phyloP scores from a whole-genome alignment of 2,888 invertebrate genomes.

The Leptinotarsa rubiginosa region DNA sequence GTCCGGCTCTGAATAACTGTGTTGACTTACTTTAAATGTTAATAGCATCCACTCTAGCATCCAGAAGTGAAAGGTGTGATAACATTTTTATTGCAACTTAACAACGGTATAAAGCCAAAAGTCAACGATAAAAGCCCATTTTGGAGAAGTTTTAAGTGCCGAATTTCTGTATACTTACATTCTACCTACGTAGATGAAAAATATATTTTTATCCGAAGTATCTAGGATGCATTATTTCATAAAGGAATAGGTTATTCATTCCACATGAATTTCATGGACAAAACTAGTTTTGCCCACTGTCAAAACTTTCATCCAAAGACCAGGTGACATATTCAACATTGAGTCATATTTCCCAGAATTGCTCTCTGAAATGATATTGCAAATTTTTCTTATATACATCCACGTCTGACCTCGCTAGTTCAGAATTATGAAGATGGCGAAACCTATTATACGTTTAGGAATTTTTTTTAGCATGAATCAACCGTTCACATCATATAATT shows the following conservation, averaged over 20 bases:
- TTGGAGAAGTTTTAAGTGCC: neutral
- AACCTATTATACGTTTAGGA: too few species aligned
- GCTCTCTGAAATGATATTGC: neutral
- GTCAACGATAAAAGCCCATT: conserved; percentile 6
- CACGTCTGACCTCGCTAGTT: too few species aligned
- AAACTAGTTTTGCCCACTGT: conserved; percentile 1
- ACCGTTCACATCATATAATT: too few species aligned
- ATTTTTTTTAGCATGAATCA: too few species aligned
- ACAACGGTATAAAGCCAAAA: conserved; percentile 18
- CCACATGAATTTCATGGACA: neutral
- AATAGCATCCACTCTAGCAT: neutral
- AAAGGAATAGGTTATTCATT: neutral
- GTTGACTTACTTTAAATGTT: neutral
- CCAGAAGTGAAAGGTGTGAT: conserved; percentile 24
- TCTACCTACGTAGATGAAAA: neutral
- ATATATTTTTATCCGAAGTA: neutral
- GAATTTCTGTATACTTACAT: neutral
- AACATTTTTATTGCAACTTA: conserved; percentile 23
- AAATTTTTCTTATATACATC: too few species aligned
- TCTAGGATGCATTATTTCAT: neutral
- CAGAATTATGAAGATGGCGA: too few species aligned
- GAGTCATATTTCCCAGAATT: neutral
- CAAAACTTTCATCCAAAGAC: neutral
- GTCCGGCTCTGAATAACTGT: neutral
- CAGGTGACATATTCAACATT: neutral